Conservation (phyloP, 2,113 vertebrate genomes). For the Daphoenositta chrysoptera region DNA sequence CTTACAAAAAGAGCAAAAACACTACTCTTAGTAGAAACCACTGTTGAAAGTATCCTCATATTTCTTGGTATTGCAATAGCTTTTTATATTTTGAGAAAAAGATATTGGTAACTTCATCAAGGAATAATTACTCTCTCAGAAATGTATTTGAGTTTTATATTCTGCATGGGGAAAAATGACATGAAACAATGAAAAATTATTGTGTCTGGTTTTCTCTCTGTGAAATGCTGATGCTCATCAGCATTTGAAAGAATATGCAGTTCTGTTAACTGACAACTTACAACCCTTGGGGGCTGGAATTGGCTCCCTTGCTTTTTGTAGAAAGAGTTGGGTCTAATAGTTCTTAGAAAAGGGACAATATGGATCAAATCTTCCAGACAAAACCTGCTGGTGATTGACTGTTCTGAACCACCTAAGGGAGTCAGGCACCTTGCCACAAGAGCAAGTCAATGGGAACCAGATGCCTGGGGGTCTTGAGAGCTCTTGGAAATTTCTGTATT, state of each 20-base stretch:
- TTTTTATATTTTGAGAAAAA: not conserved
- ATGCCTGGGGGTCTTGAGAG: not conserved
- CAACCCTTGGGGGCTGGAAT: not conserved
- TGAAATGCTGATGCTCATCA: not conserved
- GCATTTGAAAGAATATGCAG: not conserved
- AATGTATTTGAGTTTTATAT: not conserved
- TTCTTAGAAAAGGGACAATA: not conserved
- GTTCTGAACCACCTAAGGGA: not conserved
- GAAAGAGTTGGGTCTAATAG: not conserved
- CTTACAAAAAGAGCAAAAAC: not conserved
- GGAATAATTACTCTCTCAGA: not conserved
- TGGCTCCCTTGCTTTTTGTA: not conserved
- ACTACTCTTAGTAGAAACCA: not conserved
- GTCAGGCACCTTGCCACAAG: not conserved
- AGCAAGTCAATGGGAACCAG: not conserved
- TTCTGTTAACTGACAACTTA: not conserved
- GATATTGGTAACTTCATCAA: not conserved
- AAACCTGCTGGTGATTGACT: not conserved
- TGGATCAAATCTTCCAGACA: not conserved
- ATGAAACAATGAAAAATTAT: not conserved
- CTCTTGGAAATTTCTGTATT: not conserved
- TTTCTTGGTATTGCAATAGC: not conserved
- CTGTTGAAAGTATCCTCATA: not conserved
- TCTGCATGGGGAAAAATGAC: not conserved
- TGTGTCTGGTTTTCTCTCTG: not conserved